Percentiles rank a stretch among this genome's conserved stretches.
Conservation (phyloP, 1,140 invertebrate genomes). For the Drosophila malerkotliana region DNA sequence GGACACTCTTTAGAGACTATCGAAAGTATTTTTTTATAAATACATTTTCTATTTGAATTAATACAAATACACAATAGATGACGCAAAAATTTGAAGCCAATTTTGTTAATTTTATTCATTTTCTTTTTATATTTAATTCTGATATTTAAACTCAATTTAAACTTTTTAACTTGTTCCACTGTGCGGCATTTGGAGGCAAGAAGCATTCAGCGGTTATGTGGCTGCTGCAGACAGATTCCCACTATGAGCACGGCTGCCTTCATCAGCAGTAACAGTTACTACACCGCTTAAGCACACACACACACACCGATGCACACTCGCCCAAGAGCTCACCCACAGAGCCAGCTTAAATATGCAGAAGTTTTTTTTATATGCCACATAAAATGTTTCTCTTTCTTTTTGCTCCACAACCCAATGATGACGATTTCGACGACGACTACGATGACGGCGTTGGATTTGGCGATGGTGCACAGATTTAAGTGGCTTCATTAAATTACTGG, state of each 20-base stretch:
- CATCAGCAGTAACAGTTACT: slow-evolving; percentile 65
- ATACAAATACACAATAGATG: too few relatives aligned
- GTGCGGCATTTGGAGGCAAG: too few relatives aligned
- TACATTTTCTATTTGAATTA: too few relatives aligned
- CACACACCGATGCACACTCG: slow-evolving; percentile 1
- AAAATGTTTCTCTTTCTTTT: slow-evolving; percentile 67
- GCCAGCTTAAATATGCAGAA: slow-evolving; percentile 64
- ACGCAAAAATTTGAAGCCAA: too few relatives aligned
- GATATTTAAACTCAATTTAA: too few relatives aligned
- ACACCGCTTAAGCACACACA: slow-evolving; percentile 40
- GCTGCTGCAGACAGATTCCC: slow-evolving; percentile 41
- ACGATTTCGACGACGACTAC: slow-evolving; percentile 26
- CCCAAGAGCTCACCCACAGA: slow-evolving; percentile 18
- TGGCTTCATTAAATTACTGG: slow-evolving; percentile 82
- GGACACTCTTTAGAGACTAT: too few relatives aligned
- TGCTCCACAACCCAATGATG: slow-evolving; percentile 8
- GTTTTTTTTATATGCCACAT: slow-evolving; percentile 61
- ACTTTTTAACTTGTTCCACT: too few relatives aligned
- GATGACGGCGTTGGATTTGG: slow-evolving; percentile 5
- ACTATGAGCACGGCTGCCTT: slow-evolving; percentile 34
- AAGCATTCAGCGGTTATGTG: slow-evolving; percentile 9
- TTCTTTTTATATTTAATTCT: too few relatives aligned
- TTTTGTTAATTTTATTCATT: too few relatives aligned
- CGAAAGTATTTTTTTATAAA: too few relatives aligned
- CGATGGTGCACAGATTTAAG: slow-evolving; percentile 73